These are phyloP conservation scores for Porites evermanni DNA, from an alignment of 92 coral and sea anemone genomes.

Conservation along the genomic window DNA sequence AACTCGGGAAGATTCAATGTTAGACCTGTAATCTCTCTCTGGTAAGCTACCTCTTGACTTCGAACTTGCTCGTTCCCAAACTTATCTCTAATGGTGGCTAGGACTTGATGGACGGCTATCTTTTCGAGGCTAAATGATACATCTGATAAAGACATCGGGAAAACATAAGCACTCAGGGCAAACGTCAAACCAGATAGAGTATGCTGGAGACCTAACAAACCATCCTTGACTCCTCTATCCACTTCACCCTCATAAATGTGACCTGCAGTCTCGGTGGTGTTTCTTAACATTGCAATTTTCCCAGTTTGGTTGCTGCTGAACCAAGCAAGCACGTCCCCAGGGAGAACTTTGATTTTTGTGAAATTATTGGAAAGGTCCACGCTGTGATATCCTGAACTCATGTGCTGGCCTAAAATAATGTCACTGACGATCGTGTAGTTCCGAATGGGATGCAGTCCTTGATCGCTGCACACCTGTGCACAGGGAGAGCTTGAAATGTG, in stretches of 20 bases:
- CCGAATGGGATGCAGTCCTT: background rate
- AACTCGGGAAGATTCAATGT: constrained; percentile 7
- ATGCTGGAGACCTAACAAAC: background rate
- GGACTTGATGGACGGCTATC: background rate
- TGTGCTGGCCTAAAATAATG: constrained; percentile 10
- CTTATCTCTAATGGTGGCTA: background rate
- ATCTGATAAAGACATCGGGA: background rate
- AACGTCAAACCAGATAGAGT: background rate
- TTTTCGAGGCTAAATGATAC: constrained; percentile 12
- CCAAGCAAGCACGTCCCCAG: constrained; percentile 57
- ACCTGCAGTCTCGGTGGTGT: constrained; percentile 1
- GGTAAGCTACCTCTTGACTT: background rate
- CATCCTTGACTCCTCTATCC: background rate
- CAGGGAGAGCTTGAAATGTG: background rate
- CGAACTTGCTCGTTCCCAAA: constrained; percentile 1
- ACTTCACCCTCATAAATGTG: background rate
- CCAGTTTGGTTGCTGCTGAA: constrained; percentile 22
- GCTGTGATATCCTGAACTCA: constrained; percentile 40
- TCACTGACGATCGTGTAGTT: constrained; percentile 1
- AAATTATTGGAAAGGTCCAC: constrained; percentile 2
- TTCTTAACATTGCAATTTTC: constrained; percentile 26
- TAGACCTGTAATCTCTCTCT: constrained; percentile 3
- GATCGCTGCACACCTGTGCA: background rate
- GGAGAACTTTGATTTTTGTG: constrained; percentile 10
- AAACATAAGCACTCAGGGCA: constrained; percentile 30